Percentiles rank a stretch among this genome's conserved stretches.
These are phyloP conservation scores for Oppia nitens DNA, from an alignment of 1,140 invertebrate species.

Conservation along the genomic window DNA sequence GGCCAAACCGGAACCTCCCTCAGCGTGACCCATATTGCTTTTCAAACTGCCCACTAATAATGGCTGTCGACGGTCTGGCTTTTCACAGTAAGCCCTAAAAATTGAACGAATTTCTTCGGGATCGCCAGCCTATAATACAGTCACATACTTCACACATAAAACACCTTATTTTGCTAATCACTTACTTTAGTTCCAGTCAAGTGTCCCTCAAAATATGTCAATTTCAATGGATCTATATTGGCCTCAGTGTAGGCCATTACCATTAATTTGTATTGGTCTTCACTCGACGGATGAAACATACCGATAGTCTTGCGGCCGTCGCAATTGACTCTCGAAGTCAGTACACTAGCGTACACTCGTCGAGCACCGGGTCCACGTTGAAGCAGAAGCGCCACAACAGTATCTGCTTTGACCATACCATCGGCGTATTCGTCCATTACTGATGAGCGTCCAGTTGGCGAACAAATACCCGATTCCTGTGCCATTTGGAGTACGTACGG, in stretches of 20 bases:
- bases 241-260: constrained; percentile 64
- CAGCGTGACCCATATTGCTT: constrained; percentile 80
- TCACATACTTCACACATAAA: constrained; percentile 22
- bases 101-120: constrained; percentile 90
- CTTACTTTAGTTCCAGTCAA: too few species aligned
- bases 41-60: constrained; percentile 75
- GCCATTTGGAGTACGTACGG: constrained; percentile 34
- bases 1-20: constrained; percentile 60
- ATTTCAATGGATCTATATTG: constrained; percentile 56
- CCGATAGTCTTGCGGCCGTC: constrained; percentile 74
- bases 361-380: constrained; percentile 31
- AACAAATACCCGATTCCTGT: too few species aligned
- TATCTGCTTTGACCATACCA: constrained; percentile 25
- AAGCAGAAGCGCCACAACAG: constrained; percentile 33
- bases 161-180: constrained; percentile 19
- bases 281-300: constrained; percentile 62
- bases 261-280: constrained; percentile 65
- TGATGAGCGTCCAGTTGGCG: too few species aligned
- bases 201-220: constrained; percentile 82
- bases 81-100: constrained; percentile 62
- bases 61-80: constrained; percentile 39
- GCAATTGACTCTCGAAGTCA: constrained; percentile 66
- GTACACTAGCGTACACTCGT: constrained; percentile 33
- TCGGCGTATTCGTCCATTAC: constrained; percentile 11
- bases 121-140: too few species aligned